These are phyloP conservation scores for Neoscelio sp. DNA, from an alignment of 2,888 invertebrate species.

Conservation along the genomic window DNA sequence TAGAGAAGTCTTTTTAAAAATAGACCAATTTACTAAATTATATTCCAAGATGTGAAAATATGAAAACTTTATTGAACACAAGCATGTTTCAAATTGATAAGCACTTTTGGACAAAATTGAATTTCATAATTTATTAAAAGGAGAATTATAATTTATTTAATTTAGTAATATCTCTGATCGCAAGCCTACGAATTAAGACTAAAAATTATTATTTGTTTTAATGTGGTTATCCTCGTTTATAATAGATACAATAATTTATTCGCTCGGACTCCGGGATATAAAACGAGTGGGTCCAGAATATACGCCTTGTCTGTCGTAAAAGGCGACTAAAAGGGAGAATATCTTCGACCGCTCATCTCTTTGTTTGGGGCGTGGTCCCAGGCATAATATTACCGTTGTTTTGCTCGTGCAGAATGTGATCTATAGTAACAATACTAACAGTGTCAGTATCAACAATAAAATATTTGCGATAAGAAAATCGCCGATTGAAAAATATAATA, in stretches of 20 bases:
- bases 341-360: slow-evolving; percentile 65
- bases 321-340: slow-evolving; percentile 66
- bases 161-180: slow-evolving; percentile 20
- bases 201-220: slow-evolving; percentile 64
- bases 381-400: slow-evolving; percentile 63
- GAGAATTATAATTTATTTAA: slow-evolving; percentile 31
- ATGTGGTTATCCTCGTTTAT: slow-evolving; percentile 52
- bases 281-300: slow-evolving; percentile 63
- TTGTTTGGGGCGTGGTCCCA: slow-evolving; percentile 64
- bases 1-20: no score
- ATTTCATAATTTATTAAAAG: background rate
- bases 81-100: no score
- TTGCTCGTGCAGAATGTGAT: slow-evolving; percentile 56
- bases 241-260: slow-evolving; percentile 67
- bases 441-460: slow-evolving; percentile 22
- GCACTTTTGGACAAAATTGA: background rate
- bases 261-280: slow-evolving; percentile 56
- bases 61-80: no score
- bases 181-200: slow-evolving; percentile 48
- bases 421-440: slow-evolving; percentile 46
- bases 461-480: slow-evolving; percentile 20
- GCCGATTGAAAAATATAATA: slow-evolving; percentile 42
- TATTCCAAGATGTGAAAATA: no score
- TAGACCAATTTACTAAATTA: no score
- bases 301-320: slow-evolving; percentile 65